A percentile compares a stretch with the other conserved stretches of the same genome.
These are phyloP conservation scores for Thryonomys swinderianus DNA, from an alignment of 2,113 vertebrate species.

Conservation along the genomic window DNA sequence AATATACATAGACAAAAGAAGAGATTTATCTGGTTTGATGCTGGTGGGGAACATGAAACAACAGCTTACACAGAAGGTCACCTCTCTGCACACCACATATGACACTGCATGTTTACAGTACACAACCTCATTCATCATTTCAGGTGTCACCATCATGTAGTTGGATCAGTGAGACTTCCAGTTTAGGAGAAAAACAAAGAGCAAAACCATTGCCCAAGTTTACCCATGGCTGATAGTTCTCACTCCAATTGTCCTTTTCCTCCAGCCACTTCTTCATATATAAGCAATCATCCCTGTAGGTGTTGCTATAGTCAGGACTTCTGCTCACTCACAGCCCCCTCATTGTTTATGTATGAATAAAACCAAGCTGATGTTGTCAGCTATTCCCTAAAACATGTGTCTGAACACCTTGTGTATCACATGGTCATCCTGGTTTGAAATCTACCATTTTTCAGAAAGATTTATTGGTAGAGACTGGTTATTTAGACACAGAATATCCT, in stretches of 20 bases:
- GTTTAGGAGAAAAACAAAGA: background rate
- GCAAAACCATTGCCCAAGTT: background rate
- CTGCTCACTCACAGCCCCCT: background rate
- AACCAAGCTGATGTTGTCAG: background rate
- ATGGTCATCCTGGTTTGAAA: background rate
- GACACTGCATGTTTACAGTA: background rate
- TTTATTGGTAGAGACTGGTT: background rate
- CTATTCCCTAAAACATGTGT: background rate
- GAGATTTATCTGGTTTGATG: background rate
- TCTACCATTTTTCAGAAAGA: background rate
- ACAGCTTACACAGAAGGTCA: background rate
- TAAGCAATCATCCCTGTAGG: background rate
- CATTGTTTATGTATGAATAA: background rate
- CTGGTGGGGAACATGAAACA: background rate
- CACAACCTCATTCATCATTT: background rate
- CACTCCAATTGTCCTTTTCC: background rate
- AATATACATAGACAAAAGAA: background rate
- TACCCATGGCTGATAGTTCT: background rate
- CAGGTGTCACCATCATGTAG: accelerated
- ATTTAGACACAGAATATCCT: background rate
- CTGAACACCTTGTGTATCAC: background rate
- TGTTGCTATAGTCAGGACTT: background rate
- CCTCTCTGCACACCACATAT: background rate
- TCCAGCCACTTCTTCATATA: background rate
- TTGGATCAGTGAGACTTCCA: no score